Evolutionary conservation across 2,888 invertebrate species (phyloP).

Genomic region (Seira musarum): DNA sequence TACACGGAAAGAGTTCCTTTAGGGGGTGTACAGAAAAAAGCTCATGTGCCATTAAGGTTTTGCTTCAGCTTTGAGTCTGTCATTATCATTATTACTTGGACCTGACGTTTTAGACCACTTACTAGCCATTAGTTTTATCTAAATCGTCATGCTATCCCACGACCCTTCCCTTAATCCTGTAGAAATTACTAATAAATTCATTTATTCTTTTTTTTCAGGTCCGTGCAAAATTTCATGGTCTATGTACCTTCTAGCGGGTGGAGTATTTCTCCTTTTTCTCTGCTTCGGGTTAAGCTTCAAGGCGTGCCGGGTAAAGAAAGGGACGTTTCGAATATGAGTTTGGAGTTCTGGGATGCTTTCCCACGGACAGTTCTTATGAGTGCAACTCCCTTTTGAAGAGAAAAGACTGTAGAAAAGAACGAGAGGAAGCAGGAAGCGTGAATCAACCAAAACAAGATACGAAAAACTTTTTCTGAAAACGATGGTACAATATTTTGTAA

Average conservation of each 20-base stretch:
- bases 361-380: conserved; percentile 67
- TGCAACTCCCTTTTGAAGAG: conserved; percentile 5
- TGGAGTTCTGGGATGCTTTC: conserved; percentile 72
- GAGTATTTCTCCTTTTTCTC: conserved; percentile 75
- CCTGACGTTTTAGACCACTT: too few relatives aligned
- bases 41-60: too few relatives aligned
- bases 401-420: conserved; percentile 20
- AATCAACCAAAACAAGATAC: too few relatives aligned
- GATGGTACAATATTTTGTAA: too few relatives aligned
- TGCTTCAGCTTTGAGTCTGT: too few relatives aligned
- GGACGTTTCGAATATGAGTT: conserved; percentile 74
- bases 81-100: too few relatives aligned
- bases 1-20: too few relatives aligned
- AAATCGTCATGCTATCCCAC: not conserved
- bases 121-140: too few relatives aligned
- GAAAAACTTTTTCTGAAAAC: too few relatives aligned
- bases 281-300: conserved; percentile 77
- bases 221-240: conserved; percentile 77
- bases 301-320: conserved; percentile 76
- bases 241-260: conserved; percentile 75
- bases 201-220: conserved; percentile 71
- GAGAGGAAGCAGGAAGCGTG: too few relatives aligned
- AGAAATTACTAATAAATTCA: too few relatives aligned
- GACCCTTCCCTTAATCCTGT: not conserved
- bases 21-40: too few relatives aligned